Conservation (phyloP, 2,797 vertebrate species). For the Hyperoplus immaculatus region DNA sequence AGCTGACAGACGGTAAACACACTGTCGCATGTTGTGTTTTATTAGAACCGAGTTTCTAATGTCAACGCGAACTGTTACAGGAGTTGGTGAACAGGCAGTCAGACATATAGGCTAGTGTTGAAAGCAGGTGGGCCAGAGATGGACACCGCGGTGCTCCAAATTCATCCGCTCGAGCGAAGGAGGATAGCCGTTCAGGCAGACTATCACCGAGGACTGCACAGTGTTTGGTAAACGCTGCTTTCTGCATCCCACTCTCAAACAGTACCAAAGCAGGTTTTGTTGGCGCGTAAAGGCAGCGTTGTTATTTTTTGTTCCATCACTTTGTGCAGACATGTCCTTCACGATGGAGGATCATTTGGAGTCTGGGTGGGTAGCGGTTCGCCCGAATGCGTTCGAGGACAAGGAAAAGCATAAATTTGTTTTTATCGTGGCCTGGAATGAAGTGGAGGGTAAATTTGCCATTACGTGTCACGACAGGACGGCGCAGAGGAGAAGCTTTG, state of each 20-base stretch:
- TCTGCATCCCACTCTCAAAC: constrained; percentile 1
- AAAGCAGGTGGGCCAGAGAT: constrained; percentile 69
- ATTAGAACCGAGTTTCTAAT: constrained; percentile 17
- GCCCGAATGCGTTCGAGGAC: constrained; percentile 94
- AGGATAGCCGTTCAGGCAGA: constrained; percentile 42
- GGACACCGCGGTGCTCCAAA: constrained; percentile 62
- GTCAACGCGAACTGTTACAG: constrained; percentile 1
- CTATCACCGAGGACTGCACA: constrained; percentile 17
- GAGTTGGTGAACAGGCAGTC: not conserved
- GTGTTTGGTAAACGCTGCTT: constrained; percentile 13
- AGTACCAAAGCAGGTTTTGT: not conserved
- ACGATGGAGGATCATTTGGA: constrained; percentile 94
- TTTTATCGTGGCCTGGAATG: constrained; percentile 97
- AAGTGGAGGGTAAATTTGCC: constrained; percentile 95
- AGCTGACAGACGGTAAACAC: constrained; percentile 60
- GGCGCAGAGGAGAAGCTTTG: constrained; percentile 90
- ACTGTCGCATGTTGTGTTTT: constrained; percentile 39
- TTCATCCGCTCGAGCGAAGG: constrained; percentile 50
- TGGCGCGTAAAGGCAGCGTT: not conserved
- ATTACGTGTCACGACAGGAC: constrained; percentile 96
- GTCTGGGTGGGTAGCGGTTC: constrained; percentile 96
- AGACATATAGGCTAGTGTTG: constrained; percentile 13
- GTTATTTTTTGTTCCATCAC: constrained; percentile 20
- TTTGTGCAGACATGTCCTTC: constrained; percentile 87
- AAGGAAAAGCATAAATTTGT: constrained; percentile 94